A percentile compares a stretch with the other conserved stretches of the same genome.
Conservation (phyloP, 2,113 vertebrate species). For the Halcyon malimbica region DNA sequence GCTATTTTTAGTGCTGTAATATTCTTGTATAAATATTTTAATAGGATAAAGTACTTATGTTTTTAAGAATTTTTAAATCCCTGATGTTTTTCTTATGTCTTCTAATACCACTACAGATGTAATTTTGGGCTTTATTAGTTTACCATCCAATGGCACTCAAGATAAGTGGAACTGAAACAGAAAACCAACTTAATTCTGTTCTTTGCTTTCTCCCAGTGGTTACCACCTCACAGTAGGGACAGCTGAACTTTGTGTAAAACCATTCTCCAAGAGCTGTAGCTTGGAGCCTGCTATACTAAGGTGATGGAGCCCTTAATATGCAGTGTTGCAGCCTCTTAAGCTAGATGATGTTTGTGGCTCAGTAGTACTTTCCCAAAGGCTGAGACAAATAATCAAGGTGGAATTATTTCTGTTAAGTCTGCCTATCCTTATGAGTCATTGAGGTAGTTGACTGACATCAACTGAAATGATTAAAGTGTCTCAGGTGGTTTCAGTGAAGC, state of each 20-base stretch:
- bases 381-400: not conserved
- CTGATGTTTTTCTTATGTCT: not conserved
- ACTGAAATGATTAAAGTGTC: not conserved
- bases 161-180: not conserved
- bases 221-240: rapidly evolving
- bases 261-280: rapidly evolving
- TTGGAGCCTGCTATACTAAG: not conserved
- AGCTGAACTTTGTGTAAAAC: not conserved
- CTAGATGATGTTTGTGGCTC: not conserved
- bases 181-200: not conserved
- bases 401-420: not conserved
- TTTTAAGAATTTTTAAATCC: not conserved
- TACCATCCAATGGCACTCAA: rapidly evolving
- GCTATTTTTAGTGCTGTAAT: not conserved
- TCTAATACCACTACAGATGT: not conserved
- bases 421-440: not conserved
- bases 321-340: not conserved
- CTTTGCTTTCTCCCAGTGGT: rapidly evolving
- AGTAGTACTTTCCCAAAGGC: not conserved
- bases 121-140: rapidly evolving
- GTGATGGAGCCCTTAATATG: not conserved
- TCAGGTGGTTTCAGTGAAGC: not conserved
- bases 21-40: rapidly evolving
- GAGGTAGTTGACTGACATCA: not conserved
- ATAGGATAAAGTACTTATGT: not conserved